Evolutionary conservation across 2,888 invertebrate genomes (phyloP), one percentile per base, ranked within the genome.

Genomic region (Calephelis perditalis): DNA sequence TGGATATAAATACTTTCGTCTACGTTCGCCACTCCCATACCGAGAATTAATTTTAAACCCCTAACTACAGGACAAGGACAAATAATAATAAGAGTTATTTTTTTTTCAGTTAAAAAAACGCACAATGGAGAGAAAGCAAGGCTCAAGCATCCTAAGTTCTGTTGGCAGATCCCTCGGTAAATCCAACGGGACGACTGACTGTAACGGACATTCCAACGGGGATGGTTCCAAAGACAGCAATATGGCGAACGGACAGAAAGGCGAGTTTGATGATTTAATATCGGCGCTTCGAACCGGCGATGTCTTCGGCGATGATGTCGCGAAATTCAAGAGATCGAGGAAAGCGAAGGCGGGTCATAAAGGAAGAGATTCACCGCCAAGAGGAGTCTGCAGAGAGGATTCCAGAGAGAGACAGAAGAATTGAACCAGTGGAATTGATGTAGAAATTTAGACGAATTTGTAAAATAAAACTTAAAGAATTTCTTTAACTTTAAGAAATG

Each of bases 261-360:
- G 98, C 8, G 98, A 98, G 85, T 98, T 98, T 82, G 98, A 98
- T 77, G 98, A 98, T 84, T 92, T 98, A 70, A 98, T 98, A 77
- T 98, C 98, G 0, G 98, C 98, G 0, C 82, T 98, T 59, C 88
- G 98, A 63, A 98, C 98, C 0, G 98, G 98, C 0, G 98, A 98
- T 75, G 98, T 98, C 0, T 98, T 98, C 76, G 97, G 98, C 0
- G 98, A 98, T 77, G 98, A 98, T 78, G 96, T 98, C 73, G 97
- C 97, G 60, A 98, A 98, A 85, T 96, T 98, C 71, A 91, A 91
- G 64, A 71, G 91, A 43, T 86, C 91, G 0, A 73, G 90, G 45
- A 91, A 91, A 68, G 75, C 88, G 0, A 91, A 89, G 69, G 73
- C 82, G 35, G 77, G 74, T 15, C 80, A 83, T 40, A 91, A 88